Conservation (phyloP, 2,113 vertebrate species). For the Entelurus aequoreus region DNA sequence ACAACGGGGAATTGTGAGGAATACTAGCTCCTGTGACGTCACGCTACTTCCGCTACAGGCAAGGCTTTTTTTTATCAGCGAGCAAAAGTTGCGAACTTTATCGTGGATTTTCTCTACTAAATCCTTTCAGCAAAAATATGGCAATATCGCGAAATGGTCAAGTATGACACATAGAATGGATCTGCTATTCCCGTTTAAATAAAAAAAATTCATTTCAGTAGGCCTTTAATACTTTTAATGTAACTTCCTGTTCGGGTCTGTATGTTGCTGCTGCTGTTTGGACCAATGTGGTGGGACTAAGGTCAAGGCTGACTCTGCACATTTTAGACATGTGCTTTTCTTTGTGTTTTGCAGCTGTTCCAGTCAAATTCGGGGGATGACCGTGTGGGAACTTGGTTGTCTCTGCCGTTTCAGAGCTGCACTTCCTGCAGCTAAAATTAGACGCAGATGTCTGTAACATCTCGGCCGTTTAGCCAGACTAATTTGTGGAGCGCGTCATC, state of each 20-base stretch:
- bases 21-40: too few species aligned
- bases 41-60: too few species aligned
- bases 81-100: too few species aligned
- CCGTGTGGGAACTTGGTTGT: neutral
- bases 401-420: too few species aligned
- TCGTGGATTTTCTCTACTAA: too few species aligned
- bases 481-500: slow-evolving; percentile 15
- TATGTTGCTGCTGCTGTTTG: neutral
- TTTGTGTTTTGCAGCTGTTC: slow-evolving; percentile 45
- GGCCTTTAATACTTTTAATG: neutral
- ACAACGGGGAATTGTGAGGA: too few species aligned
- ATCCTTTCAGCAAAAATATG: too few species aligned
- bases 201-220: too few species aligned
- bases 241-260: neutral
- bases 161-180: too few species aligned
- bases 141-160: too few species aligned
- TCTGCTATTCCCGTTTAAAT: too few species aligned
- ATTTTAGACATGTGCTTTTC: slow-evolving; percentile 38
- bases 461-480: slow-evolving; percentile 25
- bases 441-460: slow-evolving; percentile 44
- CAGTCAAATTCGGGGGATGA: slow-evolving; percentile 23
- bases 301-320: slow-evolving; percentile 39
- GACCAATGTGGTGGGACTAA: neutral
- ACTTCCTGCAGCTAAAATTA: slow-evolving; percentile 40
- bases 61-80: too few species aligned